Percentiles rank a stretch among this genome's conserved stretches.
Evolutionary conservation across 1,140 invertebrate species (phyloP).

Genomic region (Lepidotrigona ventralis): DNA sequence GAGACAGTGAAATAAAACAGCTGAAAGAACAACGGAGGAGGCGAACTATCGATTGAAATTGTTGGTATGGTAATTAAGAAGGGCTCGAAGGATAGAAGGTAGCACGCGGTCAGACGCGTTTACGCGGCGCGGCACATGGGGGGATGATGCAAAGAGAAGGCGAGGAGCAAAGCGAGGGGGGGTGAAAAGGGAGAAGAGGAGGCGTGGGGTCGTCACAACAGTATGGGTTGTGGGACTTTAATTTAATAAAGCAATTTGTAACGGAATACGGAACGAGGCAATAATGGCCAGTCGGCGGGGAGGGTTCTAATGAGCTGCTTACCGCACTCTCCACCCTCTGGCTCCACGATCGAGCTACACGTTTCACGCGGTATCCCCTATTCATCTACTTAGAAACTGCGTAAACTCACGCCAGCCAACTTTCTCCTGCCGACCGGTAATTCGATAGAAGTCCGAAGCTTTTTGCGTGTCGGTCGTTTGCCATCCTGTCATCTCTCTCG

Average conservation of each 20-base stretch:
- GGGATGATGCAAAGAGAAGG: background rate
- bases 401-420: constrained; percentile 53
- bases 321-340: constrained; percentile 75
- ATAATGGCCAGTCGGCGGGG: constrained; percentile 78
- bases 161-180: background rate
- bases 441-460: constrained; percentile 49
- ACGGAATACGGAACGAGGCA: constrained; percentile 80
- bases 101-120: constrained; percentile 53
- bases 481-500: background rate
- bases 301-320: constrained; percentile 80
- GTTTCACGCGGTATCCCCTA: constrained; percentile 54
- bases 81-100: constrained; percentile 16
- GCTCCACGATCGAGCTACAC: constrained; percentile 52
- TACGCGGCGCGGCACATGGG: constrained; percentile 38
- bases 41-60: constrained; percentile 38
- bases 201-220: constrained; percentile 63
- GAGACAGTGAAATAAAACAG: too few species aligned
- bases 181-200: constrained; percentile 29
- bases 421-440: constrained; percentile 30
- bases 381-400: constrained; percentile 60
- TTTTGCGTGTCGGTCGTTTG: constrained; percentile 46
- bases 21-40: background rate
- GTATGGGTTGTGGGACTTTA: constrained; percentile 75
- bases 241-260: constrained; percentile 79
- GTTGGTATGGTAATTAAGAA: constrained; percentile 33